A percentile compares a stretch with the other conserved stretches of the same genome.
phyloP scores from a whole-genome alignment of 2,888 invertebrate species.

The Cataglyphis altisquamis region DNA sequence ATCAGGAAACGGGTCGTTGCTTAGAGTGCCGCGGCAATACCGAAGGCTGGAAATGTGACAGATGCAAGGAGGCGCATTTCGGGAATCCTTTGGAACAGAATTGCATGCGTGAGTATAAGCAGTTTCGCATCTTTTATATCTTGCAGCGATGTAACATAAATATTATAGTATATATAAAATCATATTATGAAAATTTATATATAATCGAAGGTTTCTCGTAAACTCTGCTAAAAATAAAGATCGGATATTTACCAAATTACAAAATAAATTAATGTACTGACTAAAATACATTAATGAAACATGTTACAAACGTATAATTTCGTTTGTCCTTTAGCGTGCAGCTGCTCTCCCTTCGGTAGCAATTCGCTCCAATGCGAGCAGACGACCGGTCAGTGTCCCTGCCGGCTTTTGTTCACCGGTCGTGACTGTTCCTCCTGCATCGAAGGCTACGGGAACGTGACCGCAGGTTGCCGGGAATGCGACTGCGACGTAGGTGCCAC shows the following conservation, averaged over 20 bases:
- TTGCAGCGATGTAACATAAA: neutral
- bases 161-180: neutral
- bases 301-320: neutral
- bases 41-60: slow-evolving; percentile 89
- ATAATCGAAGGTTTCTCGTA: neutral
- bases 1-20: slow-evolving; percentile 94
- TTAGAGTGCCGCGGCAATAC: slow-evolving; percentile 93
- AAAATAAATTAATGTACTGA: neutral
- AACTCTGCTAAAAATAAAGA: neutral
- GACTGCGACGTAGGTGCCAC: slow-evolving; percentile 92
- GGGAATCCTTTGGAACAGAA: slow-evolving; percentile 89
- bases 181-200: neutral
- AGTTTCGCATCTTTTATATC: neutral
- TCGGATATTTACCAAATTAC: neutral
- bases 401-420: slow-evolving; percentile 91
- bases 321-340: slow-evolving; percentile 88
- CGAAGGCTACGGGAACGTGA: slow-evolving; percentile 91
- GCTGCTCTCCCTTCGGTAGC: slow-evolving; percentile 93
- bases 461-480: slow-evolving; percentile 93
- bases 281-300: slow-evolving; percentile 1
- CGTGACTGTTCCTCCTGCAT: slow-evolving; percentile 88
- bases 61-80: slow-evolving; percentile 89
- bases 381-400: slow-evolving; percentile 92
- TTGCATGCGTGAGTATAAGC: slow-evolving; percentile 88
- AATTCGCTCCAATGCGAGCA: slow-evolving; percentile 90